Conservation (phyloP, 1,140 invertebrate genomes). For the Apocrypta bakeri region DNA sequence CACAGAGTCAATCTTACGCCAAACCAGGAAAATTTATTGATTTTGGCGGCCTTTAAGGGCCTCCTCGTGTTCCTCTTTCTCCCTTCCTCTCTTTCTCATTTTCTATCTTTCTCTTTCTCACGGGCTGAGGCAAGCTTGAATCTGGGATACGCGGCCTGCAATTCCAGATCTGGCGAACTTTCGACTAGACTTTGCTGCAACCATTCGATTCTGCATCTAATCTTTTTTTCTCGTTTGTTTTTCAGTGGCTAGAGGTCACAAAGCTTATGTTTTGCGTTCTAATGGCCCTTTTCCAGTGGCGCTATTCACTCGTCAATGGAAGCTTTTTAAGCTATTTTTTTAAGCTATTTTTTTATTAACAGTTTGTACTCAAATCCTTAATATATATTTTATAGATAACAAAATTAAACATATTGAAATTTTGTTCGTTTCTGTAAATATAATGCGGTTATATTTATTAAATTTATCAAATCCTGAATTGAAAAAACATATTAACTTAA, state of each 20-base stretch:
- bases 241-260: not conserved
- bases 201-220: not conserved
- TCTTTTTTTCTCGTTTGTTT: not conserved
- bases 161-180: conserved; percentile 44
- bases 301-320: not conserved
- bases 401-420: no score
- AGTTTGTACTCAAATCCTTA: no score
- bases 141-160: conserved; percentile 52
- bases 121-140: conserved; percentile 53
- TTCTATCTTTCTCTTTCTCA: conserved; percentile 33
- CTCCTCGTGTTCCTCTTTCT: conserved; percentile 38
- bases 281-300: conserved; percentile 16
- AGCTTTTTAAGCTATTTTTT: not conserved
- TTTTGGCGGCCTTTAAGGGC: conserved; percentile 53
- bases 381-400: no score
- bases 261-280: not conserved
- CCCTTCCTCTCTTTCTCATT: conserved; percentile 16
- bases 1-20: conserved; percentile 23
- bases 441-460: no score
- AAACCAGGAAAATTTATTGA: conserved; percentile 46
- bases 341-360: no score
- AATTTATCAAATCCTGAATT: no score
- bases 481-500: no score
- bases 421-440: no score
- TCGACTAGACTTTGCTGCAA: conserved; percentile 47